Base-by-base conservation (phyloP, 2,888 invertebrate genomes). In the Argyresthia albistria region DNA sequence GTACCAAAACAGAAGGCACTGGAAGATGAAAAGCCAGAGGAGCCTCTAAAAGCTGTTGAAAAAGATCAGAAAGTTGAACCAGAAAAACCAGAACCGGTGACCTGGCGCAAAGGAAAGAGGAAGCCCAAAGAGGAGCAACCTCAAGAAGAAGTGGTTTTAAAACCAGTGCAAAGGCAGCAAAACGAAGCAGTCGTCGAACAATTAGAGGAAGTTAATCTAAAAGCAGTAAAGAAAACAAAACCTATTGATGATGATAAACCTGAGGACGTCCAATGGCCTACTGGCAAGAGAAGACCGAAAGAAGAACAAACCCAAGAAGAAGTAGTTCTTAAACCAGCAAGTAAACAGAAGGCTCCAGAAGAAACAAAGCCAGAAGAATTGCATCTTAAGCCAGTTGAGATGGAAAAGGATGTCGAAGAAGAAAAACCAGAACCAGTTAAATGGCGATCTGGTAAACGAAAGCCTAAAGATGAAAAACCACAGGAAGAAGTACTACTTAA, bases 351-450 rank as follows among this genome's bases (percentile, higher is more conserved):
- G 77, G 49, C 57, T 35, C 43, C 49, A 11, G 71, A 63, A 16
- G 70, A 75, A 46, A 72, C 78, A 57, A 75, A 79, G 56, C 60
- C 69, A 0, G 78, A 79, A 59, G 79, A 84, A 47, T 57, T 64
- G 0, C 50, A 53, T 1, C 45, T 57, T 9, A 52, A 37, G 57
- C 64, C 56, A 57, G n/a, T 57, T 1, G 60, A 59, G 8, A 58
- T 57, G 50, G 62, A 60, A 47, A 58, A 60, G 46, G 53, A 54
- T 3, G 35, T 53, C 8, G 61, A 59, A 48, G 57, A 58, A 43
- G 15, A 8, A 69, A 70, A 8, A 58, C 73, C 73, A 56, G 79
- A 76, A 55, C 78, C 56, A 51, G 59, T 62, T 50, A 56, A 60
- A 53, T 63, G 67, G 61, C 64, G 63, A 11, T 63, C 60, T 11